These are phyloP conservation scores for Chaenodraco wilsoni DNA, from an alignment of 2,797 vertebrate species.

Conservation along the genomic window DNA sequence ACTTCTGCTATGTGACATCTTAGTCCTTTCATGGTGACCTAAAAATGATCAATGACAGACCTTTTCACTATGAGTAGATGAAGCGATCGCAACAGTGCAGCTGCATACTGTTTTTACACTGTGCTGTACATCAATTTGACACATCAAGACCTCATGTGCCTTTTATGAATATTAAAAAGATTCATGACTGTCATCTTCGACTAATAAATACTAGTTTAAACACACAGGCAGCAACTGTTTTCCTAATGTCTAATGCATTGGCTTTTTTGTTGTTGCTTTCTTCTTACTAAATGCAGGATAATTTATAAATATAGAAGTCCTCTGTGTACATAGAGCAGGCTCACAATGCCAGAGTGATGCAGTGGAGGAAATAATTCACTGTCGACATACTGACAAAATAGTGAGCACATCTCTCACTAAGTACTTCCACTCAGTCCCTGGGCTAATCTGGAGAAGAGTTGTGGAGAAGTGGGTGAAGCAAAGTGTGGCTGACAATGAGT, in stretches of 20 bases:
- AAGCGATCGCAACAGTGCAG: conserved; percentile 7
- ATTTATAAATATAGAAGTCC: not conserved
- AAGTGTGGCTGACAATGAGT: conserved; percentile 34
- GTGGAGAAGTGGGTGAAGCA: conserved; percentile 29
- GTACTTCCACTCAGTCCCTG: conserved; percentile 41
- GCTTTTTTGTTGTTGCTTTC: conserved; percentile 6
- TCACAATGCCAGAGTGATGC: conserved; percentile 34
- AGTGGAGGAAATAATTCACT: conserved; percentile 50
- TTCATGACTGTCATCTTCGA: conserved; percentile 57
- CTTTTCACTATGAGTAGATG: conserved; percentile 7
- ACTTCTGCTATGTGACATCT: not conserved
- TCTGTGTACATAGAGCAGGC: conserved; percentile 20
- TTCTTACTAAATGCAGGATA: not conserved
- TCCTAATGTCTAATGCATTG: not conserved
- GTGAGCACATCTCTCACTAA: conserved; percentile 33
- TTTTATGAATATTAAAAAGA: conserved; percentile 67
- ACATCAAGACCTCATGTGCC: conserved; percentile 56
- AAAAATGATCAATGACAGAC: not conserved
- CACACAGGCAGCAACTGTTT: conserved; percentile 3
- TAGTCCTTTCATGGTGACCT: conserved; percentile 19
- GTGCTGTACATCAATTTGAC: conserved; percentile 52
- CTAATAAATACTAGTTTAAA: conserved; percentile 51
- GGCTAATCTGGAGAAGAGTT: conserved; percentile 51
- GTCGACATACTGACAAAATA: conserved; percentile 48
- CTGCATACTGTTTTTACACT: conserved; percentile 21